phyloP scores from a whole-genome alignment of 2,797 vertebrate species.

The Nothura maculosa region DNA sequence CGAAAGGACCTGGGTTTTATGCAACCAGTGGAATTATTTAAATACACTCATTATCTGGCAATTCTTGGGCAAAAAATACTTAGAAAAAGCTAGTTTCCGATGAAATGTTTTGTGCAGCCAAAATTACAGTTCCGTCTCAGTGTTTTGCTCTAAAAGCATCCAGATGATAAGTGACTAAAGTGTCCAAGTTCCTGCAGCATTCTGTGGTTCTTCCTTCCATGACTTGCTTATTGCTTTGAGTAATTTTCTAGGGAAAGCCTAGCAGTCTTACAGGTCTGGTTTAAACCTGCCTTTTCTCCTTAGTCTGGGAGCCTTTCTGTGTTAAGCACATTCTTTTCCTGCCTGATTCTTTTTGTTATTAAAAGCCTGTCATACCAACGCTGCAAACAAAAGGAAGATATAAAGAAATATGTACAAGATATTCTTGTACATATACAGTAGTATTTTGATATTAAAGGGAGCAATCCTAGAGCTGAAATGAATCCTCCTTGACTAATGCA shows the following conservation, averaged over 20 bases:
- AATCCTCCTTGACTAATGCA: not conserved
- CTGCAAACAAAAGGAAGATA: not conserved
- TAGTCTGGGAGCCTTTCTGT: not conserved
- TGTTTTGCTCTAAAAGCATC: not conserved
- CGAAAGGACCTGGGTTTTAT: not conserved
- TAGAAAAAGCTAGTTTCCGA: not conserved
- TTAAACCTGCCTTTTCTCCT: not conserved
- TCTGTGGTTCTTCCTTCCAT: not conserved
- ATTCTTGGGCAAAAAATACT: not conserved
- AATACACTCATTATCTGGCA: not conserved
- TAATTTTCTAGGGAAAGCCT: not conserved
- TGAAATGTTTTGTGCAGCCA: not conserved
- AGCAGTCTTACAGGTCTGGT: not conserved
- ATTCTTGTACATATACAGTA: fast-evolving
- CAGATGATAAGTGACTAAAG: not conserved
- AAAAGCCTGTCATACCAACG: not conserved
- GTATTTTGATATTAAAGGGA: not conserved
- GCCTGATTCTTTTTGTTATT: not conserved
- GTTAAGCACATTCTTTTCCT: not conserved
- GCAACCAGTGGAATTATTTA: not conserved
- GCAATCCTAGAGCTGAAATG: not conserved
- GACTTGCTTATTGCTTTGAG: not conserved
- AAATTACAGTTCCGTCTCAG: not conserved
- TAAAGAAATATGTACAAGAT: too few species aligned
- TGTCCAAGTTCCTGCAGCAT: fast-evolving